A percentile compares a stretch with the other conserved stretches of the same genome.
These are phyloP conservation scores for Eupithecia tripunctaria DNA, from an alignment of 2,888 invertebrate genomes.

Conservation along the genomic window DNA sequence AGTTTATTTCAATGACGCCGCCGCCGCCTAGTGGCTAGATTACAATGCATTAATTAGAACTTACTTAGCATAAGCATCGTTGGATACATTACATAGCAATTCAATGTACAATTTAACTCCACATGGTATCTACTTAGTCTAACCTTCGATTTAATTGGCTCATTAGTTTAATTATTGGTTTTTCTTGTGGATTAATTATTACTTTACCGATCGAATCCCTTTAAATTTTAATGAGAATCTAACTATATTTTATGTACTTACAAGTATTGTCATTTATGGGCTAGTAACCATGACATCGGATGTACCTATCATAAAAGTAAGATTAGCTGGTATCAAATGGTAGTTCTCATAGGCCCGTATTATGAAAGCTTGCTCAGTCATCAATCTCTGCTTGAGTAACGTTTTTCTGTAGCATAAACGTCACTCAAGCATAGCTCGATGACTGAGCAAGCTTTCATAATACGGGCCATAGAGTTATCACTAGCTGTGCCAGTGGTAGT, in stretches of 20 bases:
- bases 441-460: too few relatives aligned
- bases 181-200: neutral
- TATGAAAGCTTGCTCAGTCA: too few relatives aligned
- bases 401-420: too few relatives aligned
- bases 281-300: neutral
- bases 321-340: too few relatives aligned
- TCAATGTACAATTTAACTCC: neutral
- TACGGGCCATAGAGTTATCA: neutral
- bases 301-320: too few relatives aligned
- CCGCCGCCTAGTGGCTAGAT: neutral
- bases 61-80: neutral
- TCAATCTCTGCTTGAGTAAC: too few relatives aligned
- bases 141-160: neutral
- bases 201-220: neutral
- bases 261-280: neutral
- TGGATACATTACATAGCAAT: neutral
- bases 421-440: too few relatives aligned
- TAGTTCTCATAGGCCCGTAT: too few relatives aligned
- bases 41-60: neutral
- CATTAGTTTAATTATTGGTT: neutral
- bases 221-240: neutral
- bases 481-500: neutral
- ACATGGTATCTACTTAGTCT: neutral
- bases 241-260: neutral
- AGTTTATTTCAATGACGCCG: neutral